Base-by-base conservation (phyloP, 2,797 vertebrate genomes). In the Dendrocincla fuliginosa region DNA sequence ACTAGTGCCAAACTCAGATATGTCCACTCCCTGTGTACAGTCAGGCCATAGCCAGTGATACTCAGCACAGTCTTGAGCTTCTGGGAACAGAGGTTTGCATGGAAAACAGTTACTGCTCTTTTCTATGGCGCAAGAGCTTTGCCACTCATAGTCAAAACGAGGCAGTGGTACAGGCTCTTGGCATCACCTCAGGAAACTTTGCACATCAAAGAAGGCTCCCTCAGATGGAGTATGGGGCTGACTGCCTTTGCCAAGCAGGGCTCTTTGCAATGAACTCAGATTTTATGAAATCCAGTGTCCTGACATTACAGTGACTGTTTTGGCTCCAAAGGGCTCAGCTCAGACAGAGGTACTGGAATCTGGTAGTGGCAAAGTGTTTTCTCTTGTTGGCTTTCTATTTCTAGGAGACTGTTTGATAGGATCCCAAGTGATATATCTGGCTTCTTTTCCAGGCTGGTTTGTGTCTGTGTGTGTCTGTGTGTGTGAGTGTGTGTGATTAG, bases 351-450 rank as follows among this genome's bases (percentile, higher is more conserved):
- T 61, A 73, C 55, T 65, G 92, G 89, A 96, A 77, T 56, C 91
- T 91, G 86, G 77, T 55, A 74, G 68, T 80, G 32, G 47, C 87
- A 56, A 92, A 95, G 61, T 80, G 90, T 90, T 94, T 87, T 77
- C 32, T 89, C 78, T 85, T 53, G 37, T 67, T 88, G 35, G 69
- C 69, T 89, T 96, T 95, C 67, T 97, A 93, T 96, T 97, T 97
- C 96, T 96, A 96, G 96, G 71, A 96, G 89, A 75, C 56, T 87
- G 50, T 91, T 96, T 92, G 86, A 84, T 82, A 91, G 53, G 50
- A 77, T 97, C 75, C 81, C 69, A 77, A 65, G 73, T 85, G 89
- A 70, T 96, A 90, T 94, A 92, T 97, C 84, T 97, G 89, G 60
- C 94, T 97, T 93, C 84, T 95, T 95, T 89, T 97, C 81, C 55